Evolutionary conservation across 2,888 invertebrate genomes (phyloP).

Genomic region (Drosophila infuscata): DNA sequence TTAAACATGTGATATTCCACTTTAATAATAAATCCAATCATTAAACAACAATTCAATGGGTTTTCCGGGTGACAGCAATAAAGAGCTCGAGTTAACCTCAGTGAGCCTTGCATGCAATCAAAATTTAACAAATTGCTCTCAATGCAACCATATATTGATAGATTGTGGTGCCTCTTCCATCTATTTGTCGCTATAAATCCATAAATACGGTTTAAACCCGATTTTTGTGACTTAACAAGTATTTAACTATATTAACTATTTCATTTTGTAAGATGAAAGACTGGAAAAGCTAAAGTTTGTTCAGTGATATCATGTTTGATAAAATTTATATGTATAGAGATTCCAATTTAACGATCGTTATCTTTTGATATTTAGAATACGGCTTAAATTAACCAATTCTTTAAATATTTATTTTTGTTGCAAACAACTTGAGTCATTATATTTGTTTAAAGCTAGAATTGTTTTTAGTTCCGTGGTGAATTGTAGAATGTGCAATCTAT

Average conservation of each 20-base stretch:
- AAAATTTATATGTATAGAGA: neutral
- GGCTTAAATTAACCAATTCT: neutral
- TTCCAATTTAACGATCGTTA: neutral
- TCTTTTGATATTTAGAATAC: neutral
- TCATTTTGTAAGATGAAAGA: neutral
- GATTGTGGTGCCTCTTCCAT: neutral
- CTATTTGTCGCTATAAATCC: neutral
- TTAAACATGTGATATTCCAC: conserved; percentile 47
- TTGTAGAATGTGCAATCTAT: neutral
- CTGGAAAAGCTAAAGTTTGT: neutral
- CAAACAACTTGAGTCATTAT: neutral
- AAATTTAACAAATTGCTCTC: conserved; percentile 6
- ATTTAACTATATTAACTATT: too few relatives aligned
- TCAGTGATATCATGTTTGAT: too few relatives aligned
- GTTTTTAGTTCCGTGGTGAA: neutral
- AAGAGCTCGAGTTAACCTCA: conserved; percentile 17
- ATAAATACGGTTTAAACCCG: neutral
- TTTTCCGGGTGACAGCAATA: conserved; percentile 1
- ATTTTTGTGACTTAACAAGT: neutral
- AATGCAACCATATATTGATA: conserved; percentile 5
- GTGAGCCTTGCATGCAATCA: conserved; percentile 12
- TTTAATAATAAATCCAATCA: conserved; percentile 40
- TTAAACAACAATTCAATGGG: conserved; percentile 17
- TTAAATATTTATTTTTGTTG: neutral
- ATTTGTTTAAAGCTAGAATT: neutral